Evolutionary conservation across 2,113 vertebrate genomes (phyloP), one percentile per base, ranked within the genome.

Genomic region (Catagonus wagneri): DNA sequence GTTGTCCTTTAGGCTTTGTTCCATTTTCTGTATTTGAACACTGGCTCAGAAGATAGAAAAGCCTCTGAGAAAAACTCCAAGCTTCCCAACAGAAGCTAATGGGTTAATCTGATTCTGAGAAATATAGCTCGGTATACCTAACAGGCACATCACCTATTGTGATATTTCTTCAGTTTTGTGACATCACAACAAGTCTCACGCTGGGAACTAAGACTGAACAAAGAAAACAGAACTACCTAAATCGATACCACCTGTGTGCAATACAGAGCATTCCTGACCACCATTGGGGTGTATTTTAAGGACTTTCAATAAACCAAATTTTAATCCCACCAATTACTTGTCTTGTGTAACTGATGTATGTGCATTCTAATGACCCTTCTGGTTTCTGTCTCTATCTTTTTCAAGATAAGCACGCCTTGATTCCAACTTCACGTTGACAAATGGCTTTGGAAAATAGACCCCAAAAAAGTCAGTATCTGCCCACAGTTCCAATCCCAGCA

Each of bases 391-490:
- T 95, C 54, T 75, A 39, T 84, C 58, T 95, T 90, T 97, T 85
- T 86, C 76, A 88, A 94, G 66, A 96, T 97, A 96, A 97, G 15
- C 61, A 94, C 90, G 60, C 83, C 75, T 85, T 88, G 93, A 95
- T 93, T 97, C 36, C 83, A 89, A 92, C 60, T 94, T 94, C 60
- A 94, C 72, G 32, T 44, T 97, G 93, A 95, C 71, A 95, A 96
- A 97, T 81, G 79, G n/a, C 92, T 96, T 83, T 80, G 61, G 80
- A 88, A 95, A 93, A 74, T 23, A 11, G 44, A 95, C 84, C 63
- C 74, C 86, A 92, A 94, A 96, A 56, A 97, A 95, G 56, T 89
- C 60, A 32, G 20, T 74, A 63, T 96, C 89, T 83, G 13, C 78
- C 74, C 68, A 90, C 17, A 89, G 50, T 83, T 89, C 54, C 83